Evolutionary conservation across 2,797 vertebrate genomes (phyloP).

Genomic region (Podarcis siculus): DNA sequence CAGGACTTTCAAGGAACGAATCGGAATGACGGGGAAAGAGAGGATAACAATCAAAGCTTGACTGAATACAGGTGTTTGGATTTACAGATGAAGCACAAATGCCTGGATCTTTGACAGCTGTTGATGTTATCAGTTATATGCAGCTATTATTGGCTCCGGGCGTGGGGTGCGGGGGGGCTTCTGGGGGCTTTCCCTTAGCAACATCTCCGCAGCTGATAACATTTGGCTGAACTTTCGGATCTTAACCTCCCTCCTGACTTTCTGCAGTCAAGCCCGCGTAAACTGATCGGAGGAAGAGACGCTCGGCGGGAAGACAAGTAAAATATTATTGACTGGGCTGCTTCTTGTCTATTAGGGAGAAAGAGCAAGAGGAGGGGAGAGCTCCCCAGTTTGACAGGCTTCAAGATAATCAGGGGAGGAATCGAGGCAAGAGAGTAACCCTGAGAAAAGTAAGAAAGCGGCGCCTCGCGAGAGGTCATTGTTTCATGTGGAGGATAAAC

Average conservation of each 20-base stretch:
- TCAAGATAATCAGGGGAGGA: constrained; percentile 89
- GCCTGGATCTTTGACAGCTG: constrained; percentile 90
- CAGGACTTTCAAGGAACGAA: constrained; percentile 90
- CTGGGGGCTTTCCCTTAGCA: constrained; percentile 83
- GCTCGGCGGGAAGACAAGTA: constrained; percentile 82
- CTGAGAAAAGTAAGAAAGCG: constrained; percentile 74
- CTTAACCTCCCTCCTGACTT: constrained; percentile 94
- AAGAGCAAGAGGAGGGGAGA: constrained; percentile 77
- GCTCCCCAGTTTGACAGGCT: constrained; percentile 83
- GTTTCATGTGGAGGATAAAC: constrained; percentile 71
- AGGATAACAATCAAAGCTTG: constrained; percentile 92
- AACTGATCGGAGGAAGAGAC: constrained; percentile 84
- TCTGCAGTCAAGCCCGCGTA: constrained; percentile 83
- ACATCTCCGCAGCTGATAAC: constrained; percentile 92
- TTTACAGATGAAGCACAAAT: constrained; percentile 91
- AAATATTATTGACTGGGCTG: constrained; percentile 86
- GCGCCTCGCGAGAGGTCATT: constrained; percentile 75
- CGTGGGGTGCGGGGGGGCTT: constrained; percentile 75
- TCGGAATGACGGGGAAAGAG: constrained; percentile 90
- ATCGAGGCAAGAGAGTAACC: constrained; percentile 79
- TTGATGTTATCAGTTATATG: constrained; percentile 90
- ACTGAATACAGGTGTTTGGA: constrained; percentile 97
- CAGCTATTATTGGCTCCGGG: constrained; percentile 86
- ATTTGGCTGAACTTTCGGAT: constrained; percentile 99
- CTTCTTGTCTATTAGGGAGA: constrained; percentile 87